Evolutionary conservation across 2,888 invertebrate species (phyloP).

Genomic region (Patella ulyssiponensis): DNA sequence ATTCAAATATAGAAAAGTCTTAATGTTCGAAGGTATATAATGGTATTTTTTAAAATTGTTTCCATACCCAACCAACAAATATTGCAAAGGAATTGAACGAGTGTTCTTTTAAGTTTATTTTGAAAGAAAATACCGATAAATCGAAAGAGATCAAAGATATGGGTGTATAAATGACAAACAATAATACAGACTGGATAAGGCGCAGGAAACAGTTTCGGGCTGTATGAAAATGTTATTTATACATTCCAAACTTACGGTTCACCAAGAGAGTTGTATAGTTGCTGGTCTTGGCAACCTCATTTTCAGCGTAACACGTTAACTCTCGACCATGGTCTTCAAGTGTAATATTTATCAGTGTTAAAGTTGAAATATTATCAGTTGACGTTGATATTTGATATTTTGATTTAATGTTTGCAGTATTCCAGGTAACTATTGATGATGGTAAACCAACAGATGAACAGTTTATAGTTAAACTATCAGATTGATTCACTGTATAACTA

Average conservation of each 20-base stretch:
- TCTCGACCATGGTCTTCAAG: conserved; percentile 43
- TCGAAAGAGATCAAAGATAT: too few species aligned
- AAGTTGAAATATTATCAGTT: conserved; percentile 19
- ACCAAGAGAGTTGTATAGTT: conserved; percentile 36
- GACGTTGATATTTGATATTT: conserved; percentile 27
- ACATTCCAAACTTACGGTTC: conserved; percentile 36
- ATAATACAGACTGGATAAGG: too few species aligned
- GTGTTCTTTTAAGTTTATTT: too few species aligned
- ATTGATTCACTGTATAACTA: conserved; percentile 34
- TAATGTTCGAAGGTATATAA: too few species aligned
- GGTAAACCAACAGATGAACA: conserved; percentile 43
- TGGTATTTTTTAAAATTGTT: too few species aligned
- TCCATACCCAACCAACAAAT: too few species aligned
- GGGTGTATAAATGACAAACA: too few species aligned
- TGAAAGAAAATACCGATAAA: too few species aligned
- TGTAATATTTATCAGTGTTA: conserved; percentile 38
- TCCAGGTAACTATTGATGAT: conserved; percentile 41
- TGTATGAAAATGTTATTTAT: too few species aligned
- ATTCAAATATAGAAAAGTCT: too few species aligned
- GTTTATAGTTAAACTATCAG: conserved; percentile 27
- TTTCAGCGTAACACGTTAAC: conserved; percentile 42
- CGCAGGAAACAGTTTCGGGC: too few species aligned
- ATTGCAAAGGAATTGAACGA: too few species aligned
- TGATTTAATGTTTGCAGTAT: conserved; percentile 36
- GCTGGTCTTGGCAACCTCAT: conserved; percentile 35